Conservation (phyloP, 2,888 invertebrate species). For the Pachymerium ferrugineum region DNA sequence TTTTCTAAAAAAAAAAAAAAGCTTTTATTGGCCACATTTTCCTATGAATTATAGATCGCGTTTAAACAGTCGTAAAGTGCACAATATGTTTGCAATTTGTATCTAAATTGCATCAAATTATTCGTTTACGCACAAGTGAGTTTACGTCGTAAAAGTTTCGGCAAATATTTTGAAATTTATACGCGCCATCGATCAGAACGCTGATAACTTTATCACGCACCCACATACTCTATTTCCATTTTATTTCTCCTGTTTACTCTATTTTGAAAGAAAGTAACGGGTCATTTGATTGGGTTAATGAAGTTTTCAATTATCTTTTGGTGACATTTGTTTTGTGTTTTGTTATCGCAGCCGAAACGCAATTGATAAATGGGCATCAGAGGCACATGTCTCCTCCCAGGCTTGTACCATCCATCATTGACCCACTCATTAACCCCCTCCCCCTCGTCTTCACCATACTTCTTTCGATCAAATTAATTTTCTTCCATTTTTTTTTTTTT, state of each 20-base stretch:
- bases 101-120: conserved; percentile 24
- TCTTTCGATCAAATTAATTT: conserved; percentile 21
- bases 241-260: too few relatives aligned
- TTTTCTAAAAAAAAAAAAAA: too few relatives aligned
- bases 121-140: conserved; percentile 13
- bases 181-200: conserved; percentile 6
- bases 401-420: conserved; percentile 22
- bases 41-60: background rate
- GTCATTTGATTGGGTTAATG: conserved; percentile 22
- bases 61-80: background rate
- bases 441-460: conserved; percentile 1
- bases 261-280: background rate
- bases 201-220: background rate
- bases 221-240: background rate
- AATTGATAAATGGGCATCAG: conserved; percentile 24
- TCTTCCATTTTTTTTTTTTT: background rate
- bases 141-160: conserved; percentile 12
- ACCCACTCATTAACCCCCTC: conserved; percentile 16
- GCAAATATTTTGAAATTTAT: conserved; percentile 17
- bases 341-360: conserved; percentile 20
- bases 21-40: background rate
- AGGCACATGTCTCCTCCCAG: conserved; percentile 15
- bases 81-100: conserved; percentile 1
- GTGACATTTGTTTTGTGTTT: conserved; percentile 22
- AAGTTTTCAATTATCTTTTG: conserved; percentile 22